Evolutionary conservation across 2,888 invertebrate species (phyloP).

Genomic region (Platycheirus rosarum): DNA sequence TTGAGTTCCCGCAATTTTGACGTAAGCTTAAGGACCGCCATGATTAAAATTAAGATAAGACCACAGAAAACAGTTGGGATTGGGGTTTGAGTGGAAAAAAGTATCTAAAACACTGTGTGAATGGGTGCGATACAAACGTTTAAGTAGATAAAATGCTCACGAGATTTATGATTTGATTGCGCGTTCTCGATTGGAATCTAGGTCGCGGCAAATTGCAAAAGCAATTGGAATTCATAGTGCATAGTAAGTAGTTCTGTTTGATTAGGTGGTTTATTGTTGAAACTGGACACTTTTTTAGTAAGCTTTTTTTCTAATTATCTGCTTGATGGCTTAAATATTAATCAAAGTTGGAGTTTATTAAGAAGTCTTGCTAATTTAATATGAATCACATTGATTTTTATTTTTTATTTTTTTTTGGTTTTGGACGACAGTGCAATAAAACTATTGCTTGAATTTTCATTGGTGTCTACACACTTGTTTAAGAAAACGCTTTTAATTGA

Average conservation of each 20-base stretch:
- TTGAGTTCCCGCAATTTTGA: slow-evolving; percentile 8
- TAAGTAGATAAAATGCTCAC: slow-evolving; percentile 60
- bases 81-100: not conserved
- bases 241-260: slow-evolving; percentile 29
- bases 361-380: no score
- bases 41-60: slow-evolving; percentile 52
- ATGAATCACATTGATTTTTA: no score
- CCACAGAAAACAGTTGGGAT: not conserved
- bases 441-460: no score
- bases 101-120: slow-evolving; percentile 31
- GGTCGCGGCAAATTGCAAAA: slow-evolving; percentile 67
- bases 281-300: not conserved
- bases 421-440: no score
- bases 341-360: no score
- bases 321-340: no score
- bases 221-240: slow-evolving; percentile 47
- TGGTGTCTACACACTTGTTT: no score
- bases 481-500: no score
- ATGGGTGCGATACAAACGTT: not conserved
- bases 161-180: slow-evolving; percentile 67
- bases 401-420: no score
- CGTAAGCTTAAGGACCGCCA: slow-evolving; percentile 48
- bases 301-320: no score
- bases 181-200: slow-evolving; percentile 63
- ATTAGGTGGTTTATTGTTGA: slow-evolving; percentile 28